Base-by-base conservation (phyloP, 2,888 invertebrate genomes). In the Orthosia gothica region DNA sequence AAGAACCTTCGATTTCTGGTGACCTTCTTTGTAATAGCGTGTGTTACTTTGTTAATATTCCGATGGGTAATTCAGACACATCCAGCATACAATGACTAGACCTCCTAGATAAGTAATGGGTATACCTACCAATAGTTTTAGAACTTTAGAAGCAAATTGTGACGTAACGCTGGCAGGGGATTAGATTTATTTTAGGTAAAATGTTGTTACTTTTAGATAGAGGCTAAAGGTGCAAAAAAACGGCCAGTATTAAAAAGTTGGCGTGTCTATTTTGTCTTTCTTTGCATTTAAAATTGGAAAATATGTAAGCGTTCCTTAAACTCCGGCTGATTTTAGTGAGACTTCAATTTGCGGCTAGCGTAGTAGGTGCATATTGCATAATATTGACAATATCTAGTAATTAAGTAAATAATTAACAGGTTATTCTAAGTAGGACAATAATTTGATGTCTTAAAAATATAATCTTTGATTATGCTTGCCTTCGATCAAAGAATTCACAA, bases 1-100 rank as follows among this genome's bases (percentile, higher is more conserved):
- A 95, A 93, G 82, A 95, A 93, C 61, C 92, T 95, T 4, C 92
- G 93, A 47, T 92, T 96, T 23, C 92, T 96, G 90, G 89, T 96
- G 54, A 91, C 93, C 2, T 92, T 95, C 85, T 95, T 96, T 84
- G 93, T 92, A 40, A 70, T 93, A 50, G 91, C 91, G 13, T 96
- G 93, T 83, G n/a, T 95, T 9, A 81, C 92, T 16, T 89, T 96
- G 16, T 84, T 96, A 26, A 82, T 96, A 23, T 88, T 96, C 70
- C 91, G 96, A 85, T 96, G 96, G 96, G 92, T 94, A n/a, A 88
- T 95, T 5, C 95, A 93, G 70, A 89, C 92, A 0, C 94, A 95
- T 70, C 93, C 94, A 3, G 87, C 91, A n/a, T 93, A 94, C 80
- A 86, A 88, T 76, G 85, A 89, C 74, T 89, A 89, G 57, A 72